A percentile compares a stretch with the other conserved stretches of the same genome.
Evolutionary conservation across 2,797 vertebrate genomes (phyloP).

Genomic region (Phalloptychus januarius): DNA sequence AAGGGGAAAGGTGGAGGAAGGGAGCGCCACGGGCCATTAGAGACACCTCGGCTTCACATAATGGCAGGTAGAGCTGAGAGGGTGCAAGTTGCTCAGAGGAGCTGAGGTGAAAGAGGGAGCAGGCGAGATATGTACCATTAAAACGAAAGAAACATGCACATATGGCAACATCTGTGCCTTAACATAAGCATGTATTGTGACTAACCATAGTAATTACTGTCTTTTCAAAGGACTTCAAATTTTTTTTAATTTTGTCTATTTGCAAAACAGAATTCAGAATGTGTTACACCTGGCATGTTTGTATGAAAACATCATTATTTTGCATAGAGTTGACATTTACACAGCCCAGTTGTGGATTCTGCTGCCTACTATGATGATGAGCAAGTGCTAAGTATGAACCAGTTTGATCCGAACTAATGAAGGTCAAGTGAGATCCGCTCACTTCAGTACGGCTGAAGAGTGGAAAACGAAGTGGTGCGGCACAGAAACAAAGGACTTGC

Average conservation of each 20-base stretch:
- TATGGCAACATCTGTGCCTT: not conserved
- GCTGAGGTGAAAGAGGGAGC: conserved; percentile 19
- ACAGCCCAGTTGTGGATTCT: not conserved
- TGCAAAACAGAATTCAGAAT: not conserved
- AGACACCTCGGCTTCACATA: conserved; percentile 64
- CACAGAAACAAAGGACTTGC: not conserved
- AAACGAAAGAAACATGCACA: not conserved
- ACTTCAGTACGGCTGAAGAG: not conserved
- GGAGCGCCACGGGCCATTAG: conserved; percentile 68
- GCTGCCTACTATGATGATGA: not conserved
- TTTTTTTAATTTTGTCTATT: not conserved
- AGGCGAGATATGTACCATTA: not conserved
- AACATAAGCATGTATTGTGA: not conserved
- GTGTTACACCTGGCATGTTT: not conserved
- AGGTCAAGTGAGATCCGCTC: not conserved
- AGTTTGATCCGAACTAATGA: not conserved
- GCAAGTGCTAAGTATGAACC: not conserved
- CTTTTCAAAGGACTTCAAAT: not conserved
- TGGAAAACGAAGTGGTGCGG: not conserved
- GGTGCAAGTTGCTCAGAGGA: conserved; percentile 30
- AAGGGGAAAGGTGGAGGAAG: conserved; percentile 76
- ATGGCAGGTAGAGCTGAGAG: conserved; percentile 54
- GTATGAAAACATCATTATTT: not conserved
- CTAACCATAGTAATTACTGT: not conserved
- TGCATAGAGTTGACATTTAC: conserved; percentile 4